phyloP scores from a whole-genome alignment of 2,888 invertebrate genomes.

The Gastracanthus pulcherrimus region DNA sequence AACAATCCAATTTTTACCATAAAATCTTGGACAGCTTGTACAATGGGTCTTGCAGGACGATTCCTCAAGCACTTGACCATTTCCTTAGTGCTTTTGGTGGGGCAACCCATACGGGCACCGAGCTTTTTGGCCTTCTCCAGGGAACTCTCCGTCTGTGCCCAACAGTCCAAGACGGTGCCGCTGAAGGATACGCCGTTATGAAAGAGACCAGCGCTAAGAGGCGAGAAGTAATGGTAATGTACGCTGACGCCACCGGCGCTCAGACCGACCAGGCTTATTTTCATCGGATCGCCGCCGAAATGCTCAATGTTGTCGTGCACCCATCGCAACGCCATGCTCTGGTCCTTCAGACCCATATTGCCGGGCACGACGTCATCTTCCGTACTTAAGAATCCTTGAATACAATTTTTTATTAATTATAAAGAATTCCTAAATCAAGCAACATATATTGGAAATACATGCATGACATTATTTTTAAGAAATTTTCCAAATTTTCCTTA shows the following conservation, averaged over 20 bases:
- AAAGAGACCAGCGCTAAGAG: slow-evolving; percentile 47
- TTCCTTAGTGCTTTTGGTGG: slow-evolving; percentile 78
- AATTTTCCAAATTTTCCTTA: no score
- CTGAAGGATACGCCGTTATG: slow-evolving; percentile 49
- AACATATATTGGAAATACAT: no score
- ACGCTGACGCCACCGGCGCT: slow-evolving; percentile 52
- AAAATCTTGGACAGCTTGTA: slow-evolving; percentile 80
- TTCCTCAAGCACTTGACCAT: slow-evolving; percentile 83
- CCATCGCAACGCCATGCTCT: slow-evolving; percentile 49
- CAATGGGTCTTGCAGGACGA: slow-evolving; percentile 82
- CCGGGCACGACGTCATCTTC: slow-evolving; percentile 48
- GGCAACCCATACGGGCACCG: slow-evolving; percentile 83
- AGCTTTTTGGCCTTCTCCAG: slow-evolving; percentile 82
- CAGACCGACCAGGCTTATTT: slow-evolving; percentile 31
- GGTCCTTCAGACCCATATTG: slow-evolving; percentile 56
- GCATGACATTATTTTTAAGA: no score
- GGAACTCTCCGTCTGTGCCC: slow-evolving; percentile 73
- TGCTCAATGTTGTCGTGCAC: slow-evolving; percentile 41
- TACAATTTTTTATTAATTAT: background rate
- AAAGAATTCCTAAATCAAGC: no score
- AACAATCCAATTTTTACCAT: slow-evolving; percentile 78
- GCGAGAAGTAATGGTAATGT: slow-evolving; percentile 52
- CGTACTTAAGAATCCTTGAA: slow-evolving; percentile 73
- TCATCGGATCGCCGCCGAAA: slow-evolving; percentile 41
- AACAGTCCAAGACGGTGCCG: slow-evolving; percentile 72